These are phyloP conservation scores for Ictalurus punctatus DNA, from an alignment of 2,113 vertebrate species.

Conservation along the genomic window DNA sequence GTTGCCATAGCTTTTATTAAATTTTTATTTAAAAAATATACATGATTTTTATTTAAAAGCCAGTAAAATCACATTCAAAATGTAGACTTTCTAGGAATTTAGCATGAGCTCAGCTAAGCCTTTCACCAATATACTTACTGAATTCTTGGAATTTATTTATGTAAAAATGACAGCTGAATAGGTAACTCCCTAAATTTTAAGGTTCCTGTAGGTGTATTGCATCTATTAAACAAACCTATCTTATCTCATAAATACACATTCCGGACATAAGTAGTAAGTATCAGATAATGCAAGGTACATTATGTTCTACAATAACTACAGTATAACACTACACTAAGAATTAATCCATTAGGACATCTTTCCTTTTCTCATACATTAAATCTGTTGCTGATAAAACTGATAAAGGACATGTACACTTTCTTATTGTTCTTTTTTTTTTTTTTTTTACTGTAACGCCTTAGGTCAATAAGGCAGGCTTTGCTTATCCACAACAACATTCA, in stretches of 20 bases:
- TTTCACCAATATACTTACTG: neutral
- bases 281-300: neutral
- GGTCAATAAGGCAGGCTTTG: neutral
- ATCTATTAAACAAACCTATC: neutral
- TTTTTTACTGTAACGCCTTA: neutral
- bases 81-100: neutral
- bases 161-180: neutral
- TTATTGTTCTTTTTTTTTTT: neutral
- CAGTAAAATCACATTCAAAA: neutral
- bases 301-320: neutral
- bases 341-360: neutral
- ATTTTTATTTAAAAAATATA: too few relatives aligned
- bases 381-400: neutral
- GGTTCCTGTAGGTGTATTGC: neutral
- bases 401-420: neutral
- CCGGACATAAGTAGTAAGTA: neutral
- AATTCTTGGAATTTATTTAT: neutral
- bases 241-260: neutral
- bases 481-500: slow-evolving; percentile 1
- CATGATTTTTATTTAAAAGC: neutral
- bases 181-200: neutral
- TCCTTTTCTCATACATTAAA: neutral
- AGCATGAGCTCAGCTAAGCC: neutral
- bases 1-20: neutral
- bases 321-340: neutral